Evolutionary conservation across 2,113 vertebrate genomes (phyloP), one percentile per base, ranked within the genome.

Genomic region (Eretmochelys imbricata): DNA sequence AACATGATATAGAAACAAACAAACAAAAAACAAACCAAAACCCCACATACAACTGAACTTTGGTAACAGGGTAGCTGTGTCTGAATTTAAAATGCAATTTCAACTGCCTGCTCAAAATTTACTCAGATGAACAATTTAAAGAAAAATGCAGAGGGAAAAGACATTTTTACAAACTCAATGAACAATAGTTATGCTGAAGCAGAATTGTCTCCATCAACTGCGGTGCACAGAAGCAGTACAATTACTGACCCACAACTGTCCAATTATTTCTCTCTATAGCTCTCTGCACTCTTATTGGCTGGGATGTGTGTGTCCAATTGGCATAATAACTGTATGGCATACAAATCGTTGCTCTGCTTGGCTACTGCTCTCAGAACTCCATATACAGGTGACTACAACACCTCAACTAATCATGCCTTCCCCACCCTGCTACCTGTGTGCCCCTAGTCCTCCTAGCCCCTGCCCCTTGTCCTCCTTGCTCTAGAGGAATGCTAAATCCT

Each of bases 41-140:
- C 10, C 3, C 20, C 46, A 20, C 27, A 12, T 29, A 2, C 50
- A 29, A 42, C 35, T 2, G n/a, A 9, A 13, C 53, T 90, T 35
- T 2, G 65, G 27, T 0, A 5, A 22, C 5, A 1, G 0, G 25
- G 38, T n/a, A 19, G 59, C 80, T 13, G 16, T 0, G 0, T 85
- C 62, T 31, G 2, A 0, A 6, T 5, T 16, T 22, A 86, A 3
- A 62, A 17, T 0, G 9, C 51, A 10, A 29, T 59, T 55, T 29
- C 35, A 69, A 25, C 5, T 69, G 69, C 22, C 54, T 20, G 53
- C 78, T 82, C 80, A 22, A 17, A 79, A 20, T 72, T 1, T 31
- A 81, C 84, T 82, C 59, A 7, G 1, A 0, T 1, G 6, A n/a
- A 84, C 86, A 83, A 1, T 1, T 3, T 38, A 38, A 72, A 46